These are phyloP conservation scores for Automeris io DNA, from an alignment of 2,888 invertebrate genomes.

Conservation along the genomic window DNA sequence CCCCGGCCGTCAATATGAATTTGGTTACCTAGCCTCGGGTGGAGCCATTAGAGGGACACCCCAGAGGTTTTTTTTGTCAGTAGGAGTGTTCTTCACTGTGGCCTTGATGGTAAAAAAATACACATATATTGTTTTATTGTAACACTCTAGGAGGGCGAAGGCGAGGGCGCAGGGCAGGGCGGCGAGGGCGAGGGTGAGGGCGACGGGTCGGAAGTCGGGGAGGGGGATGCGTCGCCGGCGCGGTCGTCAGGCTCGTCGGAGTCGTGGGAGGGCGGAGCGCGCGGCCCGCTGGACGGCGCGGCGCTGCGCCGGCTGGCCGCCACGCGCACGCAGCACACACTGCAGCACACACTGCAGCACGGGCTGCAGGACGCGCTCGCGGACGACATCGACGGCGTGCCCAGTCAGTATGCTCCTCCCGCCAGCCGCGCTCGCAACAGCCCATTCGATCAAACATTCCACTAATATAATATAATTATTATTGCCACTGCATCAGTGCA, in stretches of 20 bases:
- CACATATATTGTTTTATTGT: background rate
- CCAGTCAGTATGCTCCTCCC: conserved; percentile 23
- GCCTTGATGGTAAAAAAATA: too few species aligned
- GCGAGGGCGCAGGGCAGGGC: conserved; percentile 6
- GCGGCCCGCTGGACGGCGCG: conserved; percentile 88
- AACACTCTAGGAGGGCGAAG: conserved; percentile 12
- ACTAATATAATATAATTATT: too few species aligned
- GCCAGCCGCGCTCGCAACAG: background rate
- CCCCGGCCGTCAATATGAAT: too few species aligned
- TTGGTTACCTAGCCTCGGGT: too few species aligned
- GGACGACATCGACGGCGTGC: conserved; percentile 53
- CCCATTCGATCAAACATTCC: too few species aligned
- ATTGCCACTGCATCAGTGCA: too few species aligned
- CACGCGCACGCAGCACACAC: conserved; percentile 30
- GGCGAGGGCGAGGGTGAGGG: conserved; percentile 8
- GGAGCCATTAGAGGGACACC: too few species aligned
- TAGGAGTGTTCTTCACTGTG: too few species aligned
- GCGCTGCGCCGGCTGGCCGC: conserved; percentile 82
- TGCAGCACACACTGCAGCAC: conserved; percentile 7
- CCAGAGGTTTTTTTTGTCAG: too few species aligned
- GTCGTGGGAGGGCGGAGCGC: conserved; percentile 77
- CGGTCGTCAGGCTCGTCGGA: conserved; percentile 62
- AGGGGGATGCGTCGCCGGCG: conserved; percentile 39
- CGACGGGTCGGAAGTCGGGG: conserved; percentile 14
- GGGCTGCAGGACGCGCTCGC: conserved; percentile 15